These are phyloP conservation scores for Prochilodus magdalenae DNA, from an alignment of 2,113 vertebrate genomes.

Conservation along the genomic window DNA sequence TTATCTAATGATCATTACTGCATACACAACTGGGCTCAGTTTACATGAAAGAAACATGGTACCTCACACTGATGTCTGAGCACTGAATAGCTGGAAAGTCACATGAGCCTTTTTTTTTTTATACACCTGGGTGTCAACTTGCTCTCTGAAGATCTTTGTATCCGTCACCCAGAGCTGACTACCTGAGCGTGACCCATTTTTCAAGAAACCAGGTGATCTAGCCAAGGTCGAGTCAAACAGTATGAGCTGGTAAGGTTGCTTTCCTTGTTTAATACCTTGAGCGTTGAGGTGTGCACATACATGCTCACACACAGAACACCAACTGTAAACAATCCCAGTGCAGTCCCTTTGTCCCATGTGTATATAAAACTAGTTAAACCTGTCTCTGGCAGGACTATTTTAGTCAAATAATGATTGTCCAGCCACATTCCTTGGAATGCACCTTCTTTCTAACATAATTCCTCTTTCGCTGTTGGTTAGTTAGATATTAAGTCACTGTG, in stretches of 20 bases:
- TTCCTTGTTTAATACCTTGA: neutral
- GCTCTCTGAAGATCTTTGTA: conserved; percentile 35
- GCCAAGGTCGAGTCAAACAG: conserved; percentile 20
- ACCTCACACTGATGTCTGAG: neutral
- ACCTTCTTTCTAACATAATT: neutral
- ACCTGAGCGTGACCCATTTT: conserved; percentile 51
- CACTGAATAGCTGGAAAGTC: conserved; percentile 7
- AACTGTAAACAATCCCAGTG: neutral
- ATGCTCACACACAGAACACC: neutral
- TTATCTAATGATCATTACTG: neutral
- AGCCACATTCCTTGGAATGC: neutral
- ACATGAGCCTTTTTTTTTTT: conserved; percentile 8
- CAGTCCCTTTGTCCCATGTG: neutral
- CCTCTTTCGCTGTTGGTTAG: neutral
- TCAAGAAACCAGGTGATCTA: conserved; percentile 21
- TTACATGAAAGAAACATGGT: neutral
- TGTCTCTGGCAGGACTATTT: neutral
- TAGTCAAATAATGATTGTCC: conserved; percentile 11
- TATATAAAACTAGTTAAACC: neutral
- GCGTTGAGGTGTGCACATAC: neutral
- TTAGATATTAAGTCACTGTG: neutral
- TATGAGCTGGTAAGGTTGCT: neutral
- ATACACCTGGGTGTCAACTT: conserved; percentile 22
- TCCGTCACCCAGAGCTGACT: conserved; percentile 32
- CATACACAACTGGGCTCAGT: neutral